Percentiles rank a stretch among this genome's conserved stretches.
These are phyloP conservation scores for Dicrurus megarhynchus DNA, from an alignment of 2,113 vertebrate genomes.

Conservation along the genomic window DNA sequence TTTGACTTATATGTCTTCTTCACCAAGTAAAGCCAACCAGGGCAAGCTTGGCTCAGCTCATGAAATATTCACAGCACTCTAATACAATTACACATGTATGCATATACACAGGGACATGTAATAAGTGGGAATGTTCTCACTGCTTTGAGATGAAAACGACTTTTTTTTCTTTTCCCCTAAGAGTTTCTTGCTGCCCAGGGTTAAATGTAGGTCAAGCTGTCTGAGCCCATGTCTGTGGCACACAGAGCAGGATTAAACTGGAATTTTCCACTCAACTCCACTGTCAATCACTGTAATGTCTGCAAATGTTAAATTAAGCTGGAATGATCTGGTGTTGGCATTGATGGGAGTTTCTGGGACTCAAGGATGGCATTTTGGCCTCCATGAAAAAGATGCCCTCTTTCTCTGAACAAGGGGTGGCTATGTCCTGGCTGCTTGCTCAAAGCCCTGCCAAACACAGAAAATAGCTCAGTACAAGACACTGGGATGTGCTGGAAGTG, in stretches of 20 bases:
- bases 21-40: not conserved
- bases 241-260: conserved; percentile 19
- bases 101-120: not conserved
- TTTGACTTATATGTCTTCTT: not conserved
- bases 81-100: not conserved
- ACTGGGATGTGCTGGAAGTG: not conserved
- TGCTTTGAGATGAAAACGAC: not conserved
- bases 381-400: not conserved
- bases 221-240: conserved; percentile 48
- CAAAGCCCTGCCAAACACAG: not conserved
- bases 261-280: conserved; percentile 57
- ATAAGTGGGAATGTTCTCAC: not conserved
- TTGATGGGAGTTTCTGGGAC: not conserved
- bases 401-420: not conserved
- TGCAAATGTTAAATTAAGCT: conserved; percentile 59
- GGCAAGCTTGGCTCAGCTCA: not conserved
- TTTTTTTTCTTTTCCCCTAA: not conserved
- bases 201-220: conserved; percentile 56
- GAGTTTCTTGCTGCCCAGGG: conserved; percentile 22
- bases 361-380: conserved; percentile 11
- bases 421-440: not conserved
- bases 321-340: conserved; percentile 19
- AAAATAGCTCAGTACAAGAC: not conserved
- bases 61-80: not conserved
- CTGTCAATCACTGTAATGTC: conserved; percentile 43